Base-by-base conservation (phyloP, 2,888 invertebrate genomes). In the Dasypolia templi region DNA sequence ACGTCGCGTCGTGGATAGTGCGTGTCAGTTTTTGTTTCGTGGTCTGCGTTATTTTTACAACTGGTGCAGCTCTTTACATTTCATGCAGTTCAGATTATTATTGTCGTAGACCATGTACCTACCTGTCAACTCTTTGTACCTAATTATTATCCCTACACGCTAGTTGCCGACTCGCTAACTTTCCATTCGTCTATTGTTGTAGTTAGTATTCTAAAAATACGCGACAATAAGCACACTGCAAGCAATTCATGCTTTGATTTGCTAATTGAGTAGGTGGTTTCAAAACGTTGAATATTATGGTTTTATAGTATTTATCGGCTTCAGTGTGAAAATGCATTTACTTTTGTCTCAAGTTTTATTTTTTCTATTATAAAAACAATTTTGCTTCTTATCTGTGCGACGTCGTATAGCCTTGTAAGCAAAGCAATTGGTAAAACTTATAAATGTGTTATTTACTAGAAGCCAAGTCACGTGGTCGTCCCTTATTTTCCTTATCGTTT, bases 121-220 rank as follows among this genome's bases (percentile, higher is more conserved):
- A 74, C 74, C 49, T 62, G 69, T 51, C 75, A 70, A 59, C 51
- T 79, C 74, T 80, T 72, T 78, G 39, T 78, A 73, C 88, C 74
- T 90, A 88, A 88, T 90, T 90, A 92, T 89, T 79, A 65, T 64
- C 59, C 66, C 55, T 64, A 83, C 64, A 61, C 44, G 66, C 70
- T 61, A 56, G 64, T 93, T 94, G 93, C 94, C 93, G 94, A 92
- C 92, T 92, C 92, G 93, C 92, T 93, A 92, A 94, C 95, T 95
- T 95, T 95, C 95, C 94, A 95, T 93, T 95, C 92, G 93, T 90
- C 89, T 91, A 91, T 90, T 91, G 91, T 90, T 88, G 68, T 78
- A 86, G 86, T 92, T 90, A 68, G 87, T 91, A 89, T 86, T 92
- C 94, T 95, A 94, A 93, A 95, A 94, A 95, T 95, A 91, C 88